Base-by-base conservation (phyloP, 2,113 vertebrate species). In the Miniopterus natalensis region DNA sequence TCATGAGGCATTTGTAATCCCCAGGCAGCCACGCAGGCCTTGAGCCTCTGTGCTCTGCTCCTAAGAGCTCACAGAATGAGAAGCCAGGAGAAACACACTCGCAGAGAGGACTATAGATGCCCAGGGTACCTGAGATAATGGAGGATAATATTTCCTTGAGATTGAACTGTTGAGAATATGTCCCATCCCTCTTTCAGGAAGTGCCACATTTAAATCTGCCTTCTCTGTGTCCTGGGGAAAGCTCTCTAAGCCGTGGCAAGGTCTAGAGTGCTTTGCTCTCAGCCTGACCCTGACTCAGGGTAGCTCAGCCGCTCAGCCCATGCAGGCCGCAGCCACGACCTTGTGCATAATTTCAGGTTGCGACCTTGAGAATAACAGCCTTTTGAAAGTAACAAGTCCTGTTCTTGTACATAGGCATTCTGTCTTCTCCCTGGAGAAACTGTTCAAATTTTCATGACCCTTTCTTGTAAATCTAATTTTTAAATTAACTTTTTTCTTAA, bases 391-490 rank as follows among this genome's bases (percentile, higher is more conserved):
- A 95, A 78, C 49, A 78, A 79, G 47, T 70, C 45, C 61, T 85
- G 7, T 78, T 85, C 57, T 94, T 66, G 23, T 61, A 70, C 87
- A 96, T 18, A 94, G 36, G 20, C 2, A 3, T 68, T 63, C 31
- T 94, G 17, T 90, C 78, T 96, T 73, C 36, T 90, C n/a, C 4
- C 65, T 51, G 47, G 49, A 95, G 61, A 96, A 83, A 61, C 31
- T 45, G 36, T 20, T 85, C 49, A 66, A 73, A 47, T 96, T 92
- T 81, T 75, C 12, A 49, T 57, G 73, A 91, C 5, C 57, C 51
- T 83, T 66, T 55, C 75, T 94, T 79, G 74, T 77, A 87, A 90
- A 88, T 81, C 40, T 75, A 77, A 92, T 87, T 92, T 96, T 87
- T 71, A 84, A 85, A 85, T 89, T 88, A 31, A 68, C 13, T 13